Evolutionary conservation across 2,888 invertebrate species (phyloP).

Genomic region (Caenorhabditis angaria): DNA sequence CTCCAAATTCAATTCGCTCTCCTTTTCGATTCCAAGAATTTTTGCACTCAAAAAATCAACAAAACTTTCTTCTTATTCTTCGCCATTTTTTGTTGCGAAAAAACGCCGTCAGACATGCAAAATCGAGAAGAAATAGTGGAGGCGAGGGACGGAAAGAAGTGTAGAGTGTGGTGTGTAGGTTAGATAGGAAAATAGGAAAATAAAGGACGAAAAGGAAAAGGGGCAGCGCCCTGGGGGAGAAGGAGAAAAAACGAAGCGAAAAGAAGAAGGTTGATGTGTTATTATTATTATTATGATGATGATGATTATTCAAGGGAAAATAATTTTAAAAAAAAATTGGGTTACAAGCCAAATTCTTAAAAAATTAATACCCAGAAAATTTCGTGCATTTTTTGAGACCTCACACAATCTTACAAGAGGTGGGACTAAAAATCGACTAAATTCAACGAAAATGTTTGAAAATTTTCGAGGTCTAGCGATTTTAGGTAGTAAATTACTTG

Average conservation of each 20-base stretch:
- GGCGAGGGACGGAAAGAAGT: background rate
- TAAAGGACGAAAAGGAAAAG: background rate
- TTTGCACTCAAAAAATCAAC: slow-evolving; percentile 4
- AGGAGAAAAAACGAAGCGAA: background rate
- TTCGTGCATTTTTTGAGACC: no score
- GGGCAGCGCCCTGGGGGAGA: background rate
- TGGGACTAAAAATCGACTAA: no score
- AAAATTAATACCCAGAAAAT: background rate
- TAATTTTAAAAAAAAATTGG: background rate
- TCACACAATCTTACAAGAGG: no score
- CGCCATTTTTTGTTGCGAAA: background rate
- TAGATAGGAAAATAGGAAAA: background rate
- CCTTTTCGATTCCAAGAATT: background rate
- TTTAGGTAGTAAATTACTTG: no score
- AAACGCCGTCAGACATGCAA: background rate
- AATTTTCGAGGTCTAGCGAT: no score
- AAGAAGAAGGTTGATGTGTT: background rate
- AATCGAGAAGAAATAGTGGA: background rate
- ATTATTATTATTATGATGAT: background rate
- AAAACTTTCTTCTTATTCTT: background rate
- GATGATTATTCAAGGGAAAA: background rate
- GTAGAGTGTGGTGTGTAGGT: slow-evolving; percentile 2
- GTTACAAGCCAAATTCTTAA: background rate
- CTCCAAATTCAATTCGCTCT: no score
- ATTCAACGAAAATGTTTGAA: no score